Conservation (phyloP, 2,888 invertebrate species). For the Macrostomum cliftonense region DNA sequence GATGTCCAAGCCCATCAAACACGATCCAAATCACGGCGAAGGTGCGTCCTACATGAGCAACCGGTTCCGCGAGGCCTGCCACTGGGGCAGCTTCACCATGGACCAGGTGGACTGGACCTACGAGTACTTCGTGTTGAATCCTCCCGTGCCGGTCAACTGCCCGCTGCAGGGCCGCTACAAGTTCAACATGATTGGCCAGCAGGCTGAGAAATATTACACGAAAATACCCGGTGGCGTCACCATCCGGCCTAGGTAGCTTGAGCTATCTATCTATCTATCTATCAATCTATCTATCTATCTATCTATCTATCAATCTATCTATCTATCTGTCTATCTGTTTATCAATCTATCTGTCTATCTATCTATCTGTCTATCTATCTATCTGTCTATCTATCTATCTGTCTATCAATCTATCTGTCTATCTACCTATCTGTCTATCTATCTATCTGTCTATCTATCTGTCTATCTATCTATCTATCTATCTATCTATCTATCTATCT, state of each 20-base stretch:
- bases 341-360: no score
- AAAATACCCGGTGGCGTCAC: slow-evolving; percentile 88
- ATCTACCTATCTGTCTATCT: no score
- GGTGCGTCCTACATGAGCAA: slow-evolving; percentile 20
- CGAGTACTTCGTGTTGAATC: slow-evolving; percentile 25
- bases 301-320: no score
- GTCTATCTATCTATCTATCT: no score
- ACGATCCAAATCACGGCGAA: slow-evolving; percentile 5
- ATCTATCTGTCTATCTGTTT: no score
- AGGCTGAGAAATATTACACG: slow-evolving; percentile 52
- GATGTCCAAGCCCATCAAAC: slow-evolving; percentile 28
- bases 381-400: no score
- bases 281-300: no score
- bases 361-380: no score
- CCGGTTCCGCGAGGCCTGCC: slow-evolving; percentile 34
- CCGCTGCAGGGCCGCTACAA: slow-evolving; percentile 89
- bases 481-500: no score
- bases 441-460: no score
- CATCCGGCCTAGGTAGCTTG: slow-evolving; percentile 52
- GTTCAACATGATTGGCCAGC: slow-evolving; percentile 51
- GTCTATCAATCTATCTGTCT: no score
- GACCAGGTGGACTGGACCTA: slow-evolving; percentile 36
- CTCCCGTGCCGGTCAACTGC: slow-evolving; percentile 70
- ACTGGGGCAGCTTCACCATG: slow-evolving; percentile 35
- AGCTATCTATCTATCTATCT: no score